phyloP scores from a whole-genome alignment of 2,888 invertebrate species.

The Athrips mouffetella region DNA sequence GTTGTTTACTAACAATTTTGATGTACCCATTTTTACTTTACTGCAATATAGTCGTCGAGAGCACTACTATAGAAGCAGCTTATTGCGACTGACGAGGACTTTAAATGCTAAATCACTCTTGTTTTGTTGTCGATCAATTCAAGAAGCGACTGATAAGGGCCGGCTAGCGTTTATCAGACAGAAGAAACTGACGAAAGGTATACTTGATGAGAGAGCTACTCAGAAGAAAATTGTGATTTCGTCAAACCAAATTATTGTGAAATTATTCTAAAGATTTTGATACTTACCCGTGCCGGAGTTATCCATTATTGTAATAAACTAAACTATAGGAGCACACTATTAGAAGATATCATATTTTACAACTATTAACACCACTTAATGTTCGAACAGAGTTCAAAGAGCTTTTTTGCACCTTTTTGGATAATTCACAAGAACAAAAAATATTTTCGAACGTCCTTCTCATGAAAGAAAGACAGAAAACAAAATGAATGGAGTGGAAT shows the following conservation, averaged over 20 bases:
- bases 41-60: not conserved
- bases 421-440: conserved; percentile 3
- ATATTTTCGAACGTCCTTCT: conserved; percentile 10
- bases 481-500: too few species aligned
- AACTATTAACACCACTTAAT: not conserved
- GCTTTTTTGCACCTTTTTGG: not conserved
- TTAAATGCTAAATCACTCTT: conserved; percentile 14
- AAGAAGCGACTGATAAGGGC: conserved; percentile 12
- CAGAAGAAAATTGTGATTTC: conserved; percentile 4
- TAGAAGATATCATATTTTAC: conserved; percentile 10
- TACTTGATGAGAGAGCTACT: not conserved
- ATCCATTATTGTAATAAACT: conserved; percentile 50
- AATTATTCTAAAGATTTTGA: conserved; percentile 16
- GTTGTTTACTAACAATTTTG: conserved; percentile 10
- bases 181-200: not conserved
- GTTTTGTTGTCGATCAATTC: conserved; percentile 50
- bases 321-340: conserved; percentile 18
- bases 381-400: not conserved
- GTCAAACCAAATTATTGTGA: conserved; percentile 19
- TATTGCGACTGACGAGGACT: conserved; percentile 25
- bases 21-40: conserved; percentile 17
- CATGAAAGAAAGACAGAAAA: not conserved
- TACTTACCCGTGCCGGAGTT: conserved; percentile 59
- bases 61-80: conserved; percentile 2
- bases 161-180: not conserved